Conservation (phyloP, 30 jellyfish, hydroid and myxozoan species). For the Catostylus mosaicus region DNA sequence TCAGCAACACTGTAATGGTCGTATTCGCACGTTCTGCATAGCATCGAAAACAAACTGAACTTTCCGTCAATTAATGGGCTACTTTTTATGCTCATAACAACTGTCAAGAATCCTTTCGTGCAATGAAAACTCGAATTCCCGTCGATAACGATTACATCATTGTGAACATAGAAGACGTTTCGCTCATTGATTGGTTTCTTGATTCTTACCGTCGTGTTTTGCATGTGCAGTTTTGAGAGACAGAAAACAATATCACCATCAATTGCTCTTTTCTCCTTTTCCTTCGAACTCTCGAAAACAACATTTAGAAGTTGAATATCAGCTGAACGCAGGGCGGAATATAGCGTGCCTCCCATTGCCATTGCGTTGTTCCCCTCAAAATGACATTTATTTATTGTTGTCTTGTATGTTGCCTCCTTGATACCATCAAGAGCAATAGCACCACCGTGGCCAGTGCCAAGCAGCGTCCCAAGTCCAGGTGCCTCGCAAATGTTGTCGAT, state of each 20-base stretch:
- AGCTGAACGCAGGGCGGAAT: neutral
- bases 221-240: neutral
- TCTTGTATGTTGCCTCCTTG: neutral
- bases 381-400: neutral
- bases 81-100: neutral
- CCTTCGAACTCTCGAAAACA: neutral
- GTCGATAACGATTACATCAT: neutral
- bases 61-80: no score
- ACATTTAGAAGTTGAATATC: neutral
- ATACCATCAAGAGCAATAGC: neutral
- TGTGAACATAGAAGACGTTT: neutral
- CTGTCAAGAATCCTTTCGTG: neutral
- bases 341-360: conserved; percentile 18
- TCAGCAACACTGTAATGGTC: conserved; percentile 10
- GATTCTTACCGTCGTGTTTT: neutral
- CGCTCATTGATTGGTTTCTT: neutral
- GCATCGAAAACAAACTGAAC: conserved; percentile 5
- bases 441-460: conserved; percentile 7
- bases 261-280: neutral
- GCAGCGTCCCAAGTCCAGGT: neutral
- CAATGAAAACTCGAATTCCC: neutral
- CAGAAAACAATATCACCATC: neutral
- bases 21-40: conserved; percentile 3
- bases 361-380: neutral
- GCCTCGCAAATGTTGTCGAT: neutral